Conservation (phyloP, 2,888 invertebrate genomes). For the Carpatolechia fugitivella region DNA sequence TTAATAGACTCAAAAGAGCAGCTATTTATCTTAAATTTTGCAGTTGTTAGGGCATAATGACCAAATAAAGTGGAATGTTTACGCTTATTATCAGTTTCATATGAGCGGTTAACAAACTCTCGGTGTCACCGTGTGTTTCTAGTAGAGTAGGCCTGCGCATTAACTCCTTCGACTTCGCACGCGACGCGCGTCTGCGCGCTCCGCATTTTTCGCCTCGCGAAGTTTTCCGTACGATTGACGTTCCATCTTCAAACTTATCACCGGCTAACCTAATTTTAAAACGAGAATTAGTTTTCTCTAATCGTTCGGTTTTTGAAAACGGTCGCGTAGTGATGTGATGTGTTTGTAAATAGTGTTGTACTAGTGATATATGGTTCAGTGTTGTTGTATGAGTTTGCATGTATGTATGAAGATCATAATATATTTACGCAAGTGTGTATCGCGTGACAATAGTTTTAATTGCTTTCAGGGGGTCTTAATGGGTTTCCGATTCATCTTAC, state of each 20-base stretch:
- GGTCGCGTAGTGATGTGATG: conserved; percentile 38
- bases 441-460: conserved; percentile 1
- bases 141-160: conserved; percentile 57
- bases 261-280: conserved; percentile 22
- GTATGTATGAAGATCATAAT: background rate
- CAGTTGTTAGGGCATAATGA: background rate
- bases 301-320: background rate
- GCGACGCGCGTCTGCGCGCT: conserved; percentile 68
- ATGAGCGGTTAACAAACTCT: conserved; percentile 29
- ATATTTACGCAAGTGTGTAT: conserved; percentile 19
- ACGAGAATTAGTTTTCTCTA: conserved; percentile 18
- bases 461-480: conserved; percentile 10
- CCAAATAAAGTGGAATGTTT: conserved; percentile 2
- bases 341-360: conserved; percentile 17
- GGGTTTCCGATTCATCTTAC: conserved; percentile 3
- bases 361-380: conserved; percentile 5
- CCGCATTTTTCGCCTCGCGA: conserved; percentile 56
- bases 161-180: conserved; percentile 55
- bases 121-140: conserved; percentile 44
- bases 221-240: conserved; percentile 34
- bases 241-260: conserved; percentile 27
- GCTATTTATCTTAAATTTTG: background rate
- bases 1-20: background rate
- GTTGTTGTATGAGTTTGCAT: conserved; percentile 17
- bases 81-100: conserved; percentile 18